Evolutionary conservation across 2,888 invertebrate species (phyloP), one percentile per base, ranked within the genome.

Genomic region (Agrilus biguttatus): DNA sequence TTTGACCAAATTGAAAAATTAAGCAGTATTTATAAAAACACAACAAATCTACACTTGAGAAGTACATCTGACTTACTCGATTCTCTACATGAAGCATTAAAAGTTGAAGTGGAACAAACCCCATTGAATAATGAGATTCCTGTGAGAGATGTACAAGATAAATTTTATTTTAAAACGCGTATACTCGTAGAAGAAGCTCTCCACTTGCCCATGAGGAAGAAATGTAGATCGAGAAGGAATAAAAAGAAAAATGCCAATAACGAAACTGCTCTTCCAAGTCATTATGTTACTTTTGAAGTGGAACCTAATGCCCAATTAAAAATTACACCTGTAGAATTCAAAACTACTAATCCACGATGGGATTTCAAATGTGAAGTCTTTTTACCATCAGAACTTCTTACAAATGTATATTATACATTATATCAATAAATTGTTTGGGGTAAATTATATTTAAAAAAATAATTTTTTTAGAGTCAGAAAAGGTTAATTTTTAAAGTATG

Each of bases 231-330:
- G 34, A 61, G 59, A 49, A 59, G 59, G 41, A 53, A 55, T 37
- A 56, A 60, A 51, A 53, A 46, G 53, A 61, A 55, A 55, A 51
- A 49, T 28, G 41, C 50, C 1, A 56, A 56, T 43, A 44, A 48
- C 34, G 62, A 67, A 28, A 69, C 70, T 41, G 62, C 71, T 12
- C 66, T 72, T 39, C 77, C 77, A 8, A 73, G 71, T 53, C 71
- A 74, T 35, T 78, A 77, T 53, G 77, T 77, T 8, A 74, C 73
- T 39, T 78, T 78, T 56, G 75, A 76, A 54, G 68, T 70, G 3
- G 47, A 55, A 28, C 59, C 55, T 2, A 57, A 55, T 32, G 50
- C 51, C 6, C 55, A 58, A 8, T 36, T 60, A 14, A 55, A 58
- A 54, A 62, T 70, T 17, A 76, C 77, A 10, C 65, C 69, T 47